phyloP scores from a whole-genome alignment of 2,797 vertebrate species.

The Vireo griseus region DNA sequence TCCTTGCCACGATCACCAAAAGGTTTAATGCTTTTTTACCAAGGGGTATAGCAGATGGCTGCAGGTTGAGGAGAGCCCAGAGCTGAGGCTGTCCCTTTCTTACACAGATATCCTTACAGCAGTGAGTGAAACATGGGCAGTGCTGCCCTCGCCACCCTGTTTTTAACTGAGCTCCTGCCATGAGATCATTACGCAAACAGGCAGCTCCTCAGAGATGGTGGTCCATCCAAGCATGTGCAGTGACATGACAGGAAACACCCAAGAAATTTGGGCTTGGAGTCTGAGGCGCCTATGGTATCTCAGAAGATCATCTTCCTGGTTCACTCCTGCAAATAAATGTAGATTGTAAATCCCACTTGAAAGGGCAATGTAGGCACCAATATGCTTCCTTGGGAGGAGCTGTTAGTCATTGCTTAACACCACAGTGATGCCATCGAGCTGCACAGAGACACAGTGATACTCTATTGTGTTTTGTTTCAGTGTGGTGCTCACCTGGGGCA shows the following conservation, averaged over 20 bases:
- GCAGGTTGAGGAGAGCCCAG: neutral
- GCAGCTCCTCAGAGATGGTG: neutral
- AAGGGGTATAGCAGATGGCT: neutral
- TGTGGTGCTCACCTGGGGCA: slow-evolving; percentile 96
- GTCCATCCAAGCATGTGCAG: rapidly evolving
- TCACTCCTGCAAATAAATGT: neutral
- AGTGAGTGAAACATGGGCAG: neutral
- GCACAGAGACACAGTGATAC: neutral
- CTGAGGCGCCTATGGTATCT: neutral
- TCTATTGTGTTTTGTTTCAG: slow-evolving; percentile 76
- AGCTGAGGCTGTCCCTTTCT: neutral
- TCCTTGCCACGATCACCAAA: neutral
- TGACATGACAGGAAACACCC: neutral
- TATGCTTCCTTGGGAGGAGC: neutral
- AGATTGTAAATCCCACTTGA: neutral
- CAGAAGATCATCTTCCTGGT: neutral
- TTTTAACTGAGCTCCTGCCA: neutral
- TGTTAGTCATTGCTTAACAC: neutral
- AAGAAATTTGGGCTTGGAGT: neutral
- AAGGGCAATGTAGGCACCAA: rapidly evolving
- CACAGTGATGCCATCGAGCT: neutral
- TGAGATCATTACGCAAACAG: neutral
- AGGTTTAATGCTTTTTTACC: neutral
- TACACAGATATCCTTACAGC: neutral
- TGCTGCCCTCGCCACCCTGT: neutral